Evolutionary conservation across 2,888 invertebrate genomes (phyloP), one percentile per base, ranked within the genome.

Genomic region (Mylabris sibirica): DNA sequence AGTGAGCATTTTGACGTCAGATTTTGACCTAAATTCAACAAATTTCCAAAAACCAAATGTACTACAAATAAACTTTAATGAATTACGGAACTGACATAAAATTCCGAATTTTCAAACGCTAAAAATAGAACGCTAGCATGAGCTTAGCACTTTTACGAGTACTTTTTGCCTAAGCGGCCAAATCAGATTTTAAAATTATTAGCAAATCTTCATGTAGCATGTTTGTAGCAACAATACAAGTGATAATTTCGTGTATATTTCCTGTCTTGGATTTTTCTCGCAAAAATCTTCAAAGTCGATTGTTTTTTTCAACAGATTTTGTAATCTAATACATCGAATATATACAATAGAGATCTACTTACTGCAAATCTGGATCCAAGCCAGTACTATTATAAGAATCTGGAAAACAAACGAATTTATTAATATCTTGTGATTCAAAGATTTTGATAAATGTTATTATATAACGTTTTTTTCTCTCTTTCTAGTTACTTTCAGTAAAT

Each of bases 311-410:
- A 41, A 14, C 14, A 41, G 8, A 3, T n/a, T 17, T 17, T n/a
- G 22, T 53, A 53, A 44, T 44, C 44, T 44, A 44, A 44, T 44
- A 44, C 44, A 6, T 17, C n/a, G 44, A 44, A 44, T 44, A 44
- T 44, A 44, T n/a, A 4, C n/a, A 62, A 69, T 67, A 44, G 12
- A 44, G 66, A 69, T 68, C 61, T 80, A 83, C 83, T 84, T 75
- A 84, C 84, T 81, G 78, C 77, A 81, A 79, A 68, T 76, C 79
- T 83, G 83, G 82, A 82, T 81, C 81, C 34, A 73, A 65, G 81
- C 83, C 83, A 84, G 78, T 70, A 72, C 76, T 82, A 80, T 81
- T 80, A 79, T 80, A 81, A 75, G 82, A 75, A 74, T 81, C 83
- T 84, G 80, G 74, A 81, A 83, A 79, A 80, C 74, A 81, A 80